phyloP scores from a whole-genome alignment of 2,113 vertebrate species.

The Corythaixoides concolor region DNA sequence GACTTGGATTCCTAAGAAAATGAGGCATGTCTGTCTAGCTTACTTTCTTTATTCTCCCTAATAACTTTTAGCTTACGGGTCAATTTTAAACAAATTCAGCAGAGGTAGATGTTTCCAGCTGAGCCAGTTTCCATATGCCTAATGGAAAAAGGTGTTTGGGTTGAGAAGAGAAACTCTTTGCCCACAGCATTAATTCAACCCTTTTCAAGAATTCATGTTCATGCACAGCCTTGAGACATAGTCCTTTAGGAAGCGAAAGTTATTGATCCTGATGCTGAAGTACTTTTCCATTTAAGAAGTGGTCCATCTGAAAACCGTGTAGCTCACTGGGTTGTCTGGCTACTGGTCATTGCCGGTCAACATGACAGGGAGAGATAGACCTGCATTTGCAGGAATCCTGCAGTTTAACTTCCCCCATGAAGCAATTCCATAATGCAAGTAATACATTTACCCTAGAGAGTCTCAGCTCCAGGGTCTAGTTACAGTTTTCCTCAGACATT shows the following conservation, averaged over 20 bases:
- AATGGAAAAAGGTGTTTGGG: background rate
- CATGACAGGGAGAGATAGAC: accelerated
- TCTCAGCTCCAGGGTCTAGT: background rate
- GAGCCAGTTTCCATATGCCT: background rate
- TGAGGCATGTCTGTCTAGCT: background rate
- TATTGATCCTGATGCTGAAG: background rate
- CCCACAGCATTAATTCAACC: background rate
- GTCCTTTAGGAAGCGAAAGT: background rate
- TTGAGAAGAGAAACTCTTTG: background rate
- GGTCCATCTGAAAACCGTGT: background rate
- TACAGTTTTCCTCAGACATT: background rate
- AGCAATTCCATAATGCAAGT: background rate
- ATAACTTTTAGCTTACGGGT: background rate
- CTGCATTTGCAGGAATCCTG: background rate
- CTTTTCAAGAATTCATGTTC: background rate
- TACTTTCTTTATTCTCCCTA: background rate
- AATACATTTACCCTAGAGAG: background rate
- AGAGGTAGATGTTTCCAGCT: background rate
- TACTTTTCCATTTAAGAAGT: background rate
- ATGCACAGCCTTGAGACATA: background rate
- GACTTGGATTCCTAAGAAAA: background rate
- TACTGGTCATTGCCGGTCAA: background rate
- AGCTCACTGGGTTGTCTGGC: background rate
- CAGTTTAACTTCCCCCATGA: background rate
- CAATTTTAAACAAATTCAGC: background rate